Evolutionary conservation across 2,113 vertebrate species (phyloP).

Genomic region (Notothenia coriiceps): DNA sequence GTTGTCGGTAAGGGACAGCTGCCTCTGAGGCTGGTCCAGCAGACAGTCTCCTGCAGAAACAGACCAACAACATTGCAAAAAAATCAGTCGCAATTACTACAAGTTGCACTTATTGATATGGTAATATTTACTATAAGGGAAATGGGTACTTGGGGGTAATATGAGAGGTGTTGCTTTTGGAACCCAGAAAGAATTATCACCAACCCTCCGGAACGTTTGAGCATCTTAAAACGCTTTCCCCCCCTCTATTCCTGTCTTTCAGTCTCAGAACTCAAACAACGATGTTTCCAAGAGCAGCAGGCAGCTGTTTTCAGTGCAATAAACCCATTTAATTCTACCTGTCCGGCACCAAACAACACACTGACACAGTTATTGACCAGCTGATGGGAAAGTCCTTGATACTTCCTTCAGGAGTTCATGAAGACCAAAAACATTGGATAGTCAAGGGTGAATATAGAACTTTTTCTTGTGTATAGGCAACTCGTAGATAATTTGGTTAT

Average conservation of each 20-base stretch:
- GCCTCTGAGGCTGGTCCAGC: conserved; percentile 93
- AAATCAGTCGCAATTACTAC: no score
- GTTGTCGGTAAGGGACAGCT: conserved; percentile 86
- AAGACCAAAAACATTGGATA: no score
- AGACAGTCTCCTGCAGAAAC: conserved; percentile 91
- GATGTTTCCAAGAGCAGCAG: no score
- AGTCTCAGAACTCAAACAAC: no score
- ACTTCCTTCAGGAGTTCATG: no score
- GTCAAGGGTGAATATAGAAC: background rate
- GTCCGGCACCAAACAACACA: background rate
- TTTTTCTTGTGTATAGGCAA: no score
- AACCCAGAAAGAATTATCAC: background rate
- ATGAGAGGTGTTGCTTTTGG: background rate
- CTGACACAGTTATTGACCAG: background rate
- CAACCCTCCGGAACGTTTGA: background rate
- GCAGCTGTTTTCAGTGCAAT: background rate
- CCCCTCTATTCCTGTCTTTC: no score
- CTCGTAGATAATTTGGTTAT: no score
- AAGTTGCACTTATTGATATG: background rate
- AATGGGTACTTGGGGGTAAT: background rate
- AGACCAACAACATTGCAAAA: conserved; percentile 11
- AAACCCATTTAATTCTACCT: background rate
- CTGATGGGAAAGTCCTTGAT: background rate
- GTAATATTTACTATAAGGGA: background rate
- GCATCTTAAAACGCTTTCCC: background rate